phyloP scores from a whole-genome alignment of 2,113 vertebrate species.

The Blennius ocellaris region DNA sequence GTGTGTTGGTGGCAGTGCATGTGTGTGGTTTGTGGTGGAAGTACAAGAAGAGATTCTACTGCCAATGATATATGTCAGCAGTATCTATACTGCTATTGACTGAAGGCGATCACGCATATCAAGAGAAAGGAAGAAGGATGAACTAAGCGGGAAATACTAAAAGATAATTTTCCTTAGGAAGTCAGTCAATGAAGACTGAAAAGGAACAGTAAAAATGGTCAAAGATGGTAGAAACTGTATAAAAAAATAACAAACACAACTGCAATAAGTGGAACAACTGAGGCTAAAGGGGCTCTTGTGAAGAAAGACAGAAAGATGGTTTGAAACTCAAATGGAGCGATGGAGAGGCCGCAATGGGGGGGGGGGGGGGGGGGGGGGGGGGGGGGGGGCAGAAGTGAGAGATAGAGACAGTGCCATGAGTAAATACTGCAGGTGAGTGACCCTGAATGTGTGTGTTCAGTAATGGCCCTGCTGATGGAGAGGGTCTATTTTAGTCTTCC shows the following conservation, averaged over 20 bases:
- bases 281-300: neutral
- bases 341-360: neutral
- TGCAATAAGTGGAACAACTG: too few relatives aligned
- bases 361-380: too few relatives aligned
- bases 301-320: neutral
- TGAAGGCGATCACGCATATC: neutral
- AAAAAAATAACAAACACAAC: too few relatives aligned
- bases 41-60: slow-evolving; percentile 22
- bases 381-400: slow-evolving; percentile 14
- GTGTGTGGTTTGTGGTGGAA: neutral
- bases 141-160: neutral
- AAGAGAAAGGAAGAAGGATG: neutral
- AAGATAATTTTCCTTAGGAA: neutral
- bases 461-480: slow-evolving; percentile 51
- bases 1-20: neutral
- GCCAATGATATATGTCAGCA: neutral
- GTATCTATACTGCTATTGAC: slow-evolving; percentile 25
- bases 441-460: slow-evolving; percentile 42
- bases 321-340: too few relatives aligned
- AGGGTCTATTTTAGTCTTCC: slow-evolving; percentile 43
- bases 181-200: neutral
- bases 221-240: too few relatives aligned
- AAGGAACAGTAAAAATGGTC: too few relatives aligned
- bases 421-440: slow-evolving; percentile 26
- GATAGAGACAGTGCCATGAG: slow-evolving; percentile 8